Evolutionary conservation across 2,797 vertebrate species (phyloP).

Genomic region (Chelon auratus): DNA sequence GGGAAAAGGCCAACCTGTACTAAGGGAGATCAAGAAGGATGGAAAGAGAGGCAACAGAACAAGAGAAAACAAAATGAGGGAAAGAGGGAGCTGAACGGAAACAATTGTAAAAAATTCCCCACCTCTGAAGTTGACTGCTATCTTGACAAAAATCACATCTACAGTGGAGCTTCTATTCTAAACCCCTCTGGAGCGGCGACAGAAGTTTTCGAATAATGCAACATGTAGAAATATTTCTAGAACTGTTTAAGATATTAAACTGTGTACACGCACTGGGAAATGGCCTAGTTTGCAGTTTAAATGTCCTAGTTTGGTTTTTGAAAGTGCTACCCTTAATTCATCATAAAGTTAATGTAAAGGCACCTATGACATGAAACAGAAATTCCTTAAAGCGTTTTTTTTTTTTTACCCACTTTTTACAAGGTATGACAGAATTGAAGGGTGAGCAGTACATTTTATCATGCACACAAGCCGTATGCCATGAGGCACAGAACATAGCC

Average conservation of each 20-base stretch:
- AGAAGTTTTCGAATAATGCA: slow-evolving; percentile 50
- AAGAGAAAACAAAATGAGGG: slow-evolving; percentile 8
- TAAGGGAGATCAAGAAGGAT: slow-evolving; percentile 32
- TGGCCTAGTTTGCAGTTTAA: slow-evolving; percentile 60
- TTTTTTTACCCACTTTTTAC: not conserved
- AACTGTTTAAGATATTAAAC: slow-evolving; percentile 58
- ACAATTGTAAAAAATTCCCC: slow-evolving; percentile 11
- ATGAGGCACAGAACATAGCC: no score
- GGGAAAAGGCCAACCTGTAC: slow-evolving; percentile 43
- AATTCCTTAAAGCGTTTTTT: slow-evolving; percentile 1
- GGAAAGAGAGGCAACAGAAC: slow-evolving; percentile 1
- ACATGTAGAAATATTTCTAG: slow-evolving; percentile 55
- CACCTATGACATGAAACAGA: slow-evolving; percentile 21
- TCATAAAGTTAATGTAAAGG: slow-evolving; percentile 37
- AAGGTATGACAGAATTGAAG: slow-evolving; percentile 8
- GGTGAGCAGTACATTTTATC: slow-evolving; percentile 11
- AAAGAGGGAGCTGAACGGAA: slow-evolving; percentile 4
- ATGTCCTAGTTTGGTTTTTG: slow-evolving; percentile 54
- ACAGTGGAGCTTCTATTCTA: slow-evolving; percentile 37
- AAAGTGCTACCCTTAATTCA: slow-evolving; percentile 49
- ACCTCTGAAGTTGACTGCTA: slow-evolving; percentile 33
- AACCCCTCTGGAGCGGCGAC: slow-evolving; percentile 40
- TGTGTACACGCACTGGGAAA: slow-evolving; percentile 27
- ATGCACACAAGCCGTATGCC: not conserved
- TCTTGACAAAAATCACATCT: slow-evolving; percentile 42